Base-by-base conservation (phyloP, 1,140 invertebrate species). In the Manduca sexta region DNA sequence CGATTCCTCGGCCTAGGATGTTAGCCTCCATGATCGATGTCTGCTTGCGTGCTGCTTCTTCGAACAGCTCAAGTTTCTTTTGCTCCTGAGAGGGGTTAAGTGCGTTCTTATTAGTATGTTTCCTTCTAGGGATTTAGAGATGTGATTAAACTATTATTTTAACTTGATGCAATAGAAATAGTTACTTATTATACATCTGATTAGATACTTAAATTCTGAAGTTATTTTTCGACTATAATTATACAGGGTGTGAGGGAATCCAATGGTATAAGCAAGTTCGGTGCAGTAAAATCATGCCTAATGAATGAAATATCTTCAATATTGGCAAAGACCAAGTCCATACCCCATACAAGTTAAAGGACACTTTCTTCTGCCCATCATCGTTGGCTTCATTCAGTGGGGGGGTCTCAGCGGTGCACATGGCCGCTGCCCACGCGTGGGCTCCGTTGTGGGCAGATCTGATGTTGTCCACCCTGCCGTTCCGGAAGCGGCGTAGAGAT, bases 401-500 rank as follows among this genome's bases (percentile, higher is more conserved):
- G 26, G 88, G 80, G 12, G 89, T 88, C 57, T 91, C 90, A 6
- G 87, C 89, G 51, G 92, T 89, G 53, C 91, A 92, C 97, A 99
- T 98, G 26, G 95, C 93, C 54, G 93, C 91, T 1, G 93, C 94
- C 97, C 98, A 99, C n/a, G 91, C 90, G 29, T 96, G 82, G 0
- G 95, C 95, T 70, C 98, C 95, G 4, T 89, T 89, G 55, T 95
- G 97, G 3, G 95, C 95, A 0, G 97, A 94, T 34, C 98, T 88
- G 62, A 99, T 99, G 77, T 96, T 98, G 82, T 99, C 98, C 1
- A 99, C 98, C 37, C 98, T 90, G 8, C 98, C 98, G 45, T 93
- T 70, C 21, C 90, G 88, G 81, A 97, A 99, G 46, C 97, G 89
- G 17, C 98, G 88, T 0, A 97, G 94, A 0, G 96, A 96, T 3